These are phyloP conservation scores for Cyprinella venusta DNA, from an alignment of 2,797 vertebrate species.

Conservation along the genomic window DNA sequence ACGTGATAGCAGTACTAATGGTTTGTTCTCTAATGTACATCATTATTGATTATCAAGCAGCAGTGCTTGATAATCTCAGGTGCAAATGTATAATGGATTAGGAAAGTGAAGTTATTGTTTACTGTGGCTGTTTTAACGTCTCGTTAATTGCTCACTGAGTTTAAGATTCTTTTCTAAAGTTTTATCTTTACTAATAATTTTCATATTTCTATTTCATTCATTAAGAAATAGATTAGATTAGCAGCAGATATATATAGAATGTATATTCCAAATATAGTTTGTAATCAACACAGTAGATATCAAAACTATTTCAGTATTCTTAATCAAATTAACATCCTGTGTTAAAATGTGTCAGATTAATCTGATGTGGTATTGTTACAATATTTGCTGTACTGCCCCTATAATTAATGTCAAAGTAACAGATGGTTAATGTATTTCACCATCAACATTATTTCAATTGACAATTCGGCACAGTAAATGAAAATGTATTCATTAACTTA, in stretches of 20 bases:
- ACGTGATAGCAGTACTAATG: neutral
- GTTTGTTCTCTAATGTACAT: neutral
- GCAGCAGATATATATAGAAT: neutral
- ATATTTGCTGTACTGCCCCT: neutral
- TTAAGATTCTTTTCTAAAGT: neutral
- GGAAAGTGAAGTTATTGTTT: neutral
- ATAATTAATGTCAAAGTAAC: neutral
- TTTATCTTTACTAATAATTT: neutral
- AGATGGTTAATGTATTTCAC: neutral
- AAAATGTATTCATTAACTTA: neutral
- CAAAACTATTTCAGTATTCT: neutral
- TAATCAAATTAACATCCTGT: neutral
- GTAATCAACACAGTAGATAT: neutral
- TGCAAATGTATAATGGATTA: neutral
- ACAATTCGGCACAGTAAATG: neutral
- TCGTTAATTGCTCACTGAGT: neutral
- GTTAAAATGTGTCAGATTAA: neutral
- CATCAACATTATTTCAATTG: neutral
- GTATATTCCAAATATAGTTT: neutral
- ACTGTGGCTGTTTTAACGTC: neutral
- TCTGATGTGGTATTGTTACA: neutral
- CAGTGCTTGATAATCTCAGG: neutral
- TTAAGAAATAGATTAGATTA: neutral
- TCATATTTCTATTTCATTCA: neutral
- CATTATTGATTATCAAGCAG: too few species aligned